Conservation (phyloP, 1,140 invertebrate species). For the Ceratosolen solmsi region DNA sequence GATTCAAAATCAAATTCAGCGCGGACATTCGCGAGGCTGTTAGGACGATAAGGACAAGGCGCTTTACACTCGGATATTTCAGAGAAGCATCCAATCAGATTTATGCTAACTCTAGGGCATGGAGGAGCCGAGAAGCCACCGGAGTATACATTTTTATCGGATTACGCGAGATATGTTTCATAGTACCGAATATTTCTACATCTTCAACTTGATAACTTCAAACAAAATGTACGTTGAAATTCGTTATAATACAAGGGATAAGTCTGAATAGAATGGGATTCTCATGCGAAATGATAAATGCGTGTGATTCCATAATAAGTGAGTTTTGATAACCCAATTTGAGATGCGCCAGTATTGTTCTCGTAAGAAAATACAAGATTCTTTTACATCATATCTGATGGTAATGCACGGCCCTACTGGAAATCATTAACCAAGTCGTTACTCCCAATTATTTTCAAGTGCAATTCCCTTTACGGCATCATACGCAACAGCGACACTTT, state of each 20-base stretch:
- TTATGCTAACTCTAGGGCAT: conserved; percentile 35
- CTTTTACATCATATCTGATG: neutral
- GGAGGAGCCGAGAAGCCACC: conserved; percentile 6
- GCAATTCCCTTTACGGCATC: too few species aligned
- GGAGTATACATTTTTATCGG: conserved; percentile 35
- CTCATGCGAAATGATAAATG: conserved; percentile 12
- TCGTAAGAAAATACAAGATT: neutral
- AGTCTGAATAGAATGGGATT: conserved; percentile 20
- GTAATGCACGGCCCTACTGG: neutral
- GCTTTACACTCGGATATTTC: conserved; percentile 24
- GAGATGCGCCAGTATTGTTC: neutral
- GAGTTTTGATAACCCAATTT: conserved; percentile 23
- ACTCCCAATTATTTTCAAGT: neutral
- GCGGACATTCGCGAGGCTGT: conserved; percentile 35
- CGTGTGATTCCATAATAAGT: neutral
- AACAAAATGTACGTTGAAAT: conserved; percentile 33
- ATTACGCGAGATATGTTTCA: conserved; percentile 21
- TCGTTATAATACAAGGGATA: conserved; percentile 33
- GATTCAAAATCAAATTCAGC: conserved; percentile 44
- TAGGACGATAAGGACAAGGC: conserved; percentile 28
- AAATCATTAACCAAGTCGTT: neutral
- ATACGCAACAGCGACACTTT: neutral
- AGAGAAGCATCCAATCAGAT: conserved; percentile 41
- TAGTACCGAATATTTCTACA: conserved; percentile 40
- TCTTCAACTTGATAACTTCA: conserved; percentile 32